Evolutionary conservation across 2,888 invertebrate species (phyloP), one percentile per base, ranked within the genome.

Genomic region (Limulus polyphemus): DNA sequence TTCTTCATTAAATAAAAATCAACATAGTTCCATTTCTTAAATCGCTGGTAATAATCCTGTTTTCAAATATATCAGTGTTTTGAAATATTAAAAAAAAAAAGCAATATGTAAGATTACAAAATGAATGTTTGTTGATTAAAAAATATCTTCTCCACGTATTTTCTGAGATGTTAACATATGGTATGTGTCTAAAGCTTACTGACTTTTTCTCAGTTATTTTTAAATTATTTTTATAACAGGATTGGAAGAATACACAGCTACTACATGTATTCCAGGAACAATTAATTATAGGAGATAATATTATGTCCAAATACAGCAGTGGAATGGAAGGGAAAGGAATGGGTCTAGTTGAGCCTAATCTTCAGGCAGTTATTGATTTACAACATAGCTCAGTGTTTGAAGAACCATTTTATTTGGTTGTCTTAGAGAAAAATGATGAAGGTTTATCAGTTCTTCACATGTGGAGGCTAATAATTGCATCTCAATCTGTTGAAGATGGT

Each of bases 181-280:
- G 32, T 32, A 32, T 32, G 32, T 7, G 7, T 32, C 5, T 32
- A 32, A 32, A 32, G 32, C 32, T 32, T 32, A 32, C 32, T 32
- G 7, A 7, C 32, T 32, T 32, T 32, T 32, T 32, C 32, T 32
- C 3, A 3, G 7, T 32, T 32, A 3, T 5, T 32, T 7, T 32
- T 32, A 32, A 32, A 32, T 32, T 32, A 32, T 32, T 32, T 32
- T 2, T 32, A 5, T 1, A 32, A 32, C 1, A 32, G 32, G 32
- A 32, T 32, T 95, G 94, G 94, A 90, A 94, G 75, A 91, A 94
- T 76, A 95, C 94, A 4, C 92, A 94, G 73, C 84, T 98, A 71
- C 81, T 98, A 67, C 98, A 99, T 74, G 94, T 98, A 7, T 99
- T 94, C 78, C 95, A 97, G 79, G 94, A 95, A 70, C 92, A 94